Percentiles rank a stretch among this genome's conserved stretches.
Conservation (phyloP, 2,888 invertebrate species). For the Schizotus pectinicornis region DNA sequence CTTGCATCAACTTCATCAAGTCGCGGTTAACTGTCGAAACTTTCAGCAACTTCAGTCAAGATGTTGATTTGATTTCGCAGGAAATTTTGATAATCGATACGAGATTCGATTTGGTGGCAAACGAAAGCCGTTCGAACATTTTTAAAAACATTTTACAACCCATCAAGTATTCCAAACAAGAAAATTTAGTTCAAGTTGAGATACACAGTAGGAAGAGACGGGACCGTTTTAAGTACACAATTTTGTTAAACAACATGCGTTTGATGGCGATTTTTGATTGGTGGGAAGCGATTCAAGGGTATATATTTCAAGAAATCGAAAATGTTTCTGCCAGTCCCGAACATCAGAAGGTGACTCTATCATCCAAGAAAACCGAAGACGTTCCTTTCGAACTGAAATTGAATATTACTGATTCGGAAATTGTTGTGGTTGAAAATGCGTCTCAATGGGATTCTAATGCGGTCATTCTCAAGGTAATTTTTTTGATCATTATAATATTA, state of each 20-base stretch:
- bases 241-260: constrained; percentile 92
- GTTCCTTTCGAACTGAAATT: constrained; percentile 79
- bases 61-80: constrained; percentile 90
- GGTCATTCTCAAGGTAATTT: constrained; percentile 78
- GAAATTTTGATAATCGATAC: constrained; percentile 85
- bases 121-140: constrained; percentile 78
- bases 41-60: constrained; percentile 87
- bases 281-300: constrained; percentile 85
- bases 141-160: constrained; percentile 90
- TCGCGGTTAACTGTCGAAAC: constrained; percentile 86
- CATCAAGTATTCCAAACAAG: constrained; percentile 43
- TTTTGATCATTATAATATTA: not conserved
- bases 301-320: constrained; percentile 65
- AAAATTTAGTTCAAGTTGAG: constrained; percentile 53
- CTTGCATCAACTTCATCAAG: constrained; percentile 90
- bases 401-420: constrained; percentile 94
- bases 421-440: constrained; percentile 92
- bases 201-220: constrained; percentile 65
- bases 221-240: constrained; percentile 79
- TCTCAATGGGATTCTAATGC: constrained; percentile 90
- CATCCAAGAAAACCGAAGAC: constrained; percentile 36
- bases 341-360: constrained; percentile 30
- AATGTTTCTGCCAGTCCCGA: constrained; percentile 43
- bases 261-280: constrained; percentile 93
- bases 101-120: constrained; percentile 53